Base-by-base conservation (phyloP, 2,113 vertebrate genomes). In the Micromys minutus region DNA sequence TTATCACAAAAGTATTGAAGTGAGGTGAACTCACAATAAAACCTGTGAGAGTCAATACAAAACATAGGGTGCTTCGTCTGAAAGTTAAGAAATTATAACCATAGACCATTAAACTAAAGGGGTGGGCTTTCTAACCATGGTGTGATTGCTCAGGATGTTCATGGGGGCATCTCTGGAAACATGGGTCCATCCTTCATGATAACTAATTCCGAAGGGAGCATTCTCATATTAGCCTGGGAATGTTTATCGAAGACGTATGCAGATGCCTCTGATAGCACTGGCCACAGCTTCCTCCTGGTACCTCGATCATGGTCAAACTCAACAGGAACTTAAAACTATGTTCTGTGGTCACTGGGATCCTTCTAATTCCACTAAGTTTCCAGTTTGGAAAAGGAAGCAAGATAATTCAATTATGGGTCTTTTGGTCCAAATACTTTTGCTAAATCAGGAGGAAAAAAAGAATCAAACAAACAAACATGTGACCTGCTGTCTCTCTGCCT, bases 361-460 rank as follows among this genome's bases (percentile, higher is more conserved):
- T 87, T 65, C 75, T 74, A 89, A 92, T 93, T 87, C 65, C 89
- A 52, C 87, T 94, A 96, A 90, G 67, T 87, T 97, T 87, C 61
- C 90, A 77, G 42, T 84, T 93, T 92, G 34, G 21, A 63, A 87
- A 90, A 96, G 77, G 85, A 80, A 93, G 50, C 61, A 95, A 72
- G 72, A 83, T 90, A 71, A 94, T 97, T 57, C 17, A 55, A 87
- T 76, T 17, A 80, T n/a, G 83, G 69, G 45, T 96, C 74, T 80
- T 71, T 85, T 85, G 57, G 90, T 97, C 94, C 89, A 87, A 94
- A 97, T 81, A 52, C 94, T 87, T 89, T 96, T 95, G 90, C 85
- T 74, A 92, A 95, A 89, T 34, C 93, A 50, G 3, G 34, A 97
- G 75, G 5, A 5, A 69, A 69, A 67, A 67, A 5, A 80, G 74